Evolutionary conservation across 2,113 vertebrate genomes (phyloP).

Genomic region (Galemys pyrenaicus): DNA sequence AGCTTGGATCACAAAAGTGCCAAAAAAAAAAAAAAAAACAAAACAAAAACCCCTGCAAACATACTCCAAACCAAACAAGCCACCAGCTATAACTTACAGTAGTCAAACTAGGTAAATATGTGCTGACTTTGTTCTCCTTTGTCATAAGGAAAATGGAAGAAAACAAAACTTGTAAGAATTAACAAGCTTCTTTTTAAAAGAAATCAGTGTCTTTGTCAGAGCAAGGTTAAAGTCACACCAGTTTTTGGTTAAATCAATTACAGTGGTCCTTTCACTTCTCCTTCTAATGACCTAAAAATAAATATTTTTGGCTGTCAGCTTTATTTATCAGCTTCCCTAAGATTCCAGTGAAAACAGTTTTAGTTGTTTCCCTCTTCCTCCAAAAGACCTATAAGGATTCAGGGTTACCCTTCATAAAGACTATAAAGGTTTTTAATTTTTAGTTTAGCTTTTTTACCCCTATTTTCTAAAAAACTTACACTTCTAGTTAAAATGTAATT

Average conservation of each 20-base stretch:
- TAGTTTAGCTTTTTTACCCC: neutral
- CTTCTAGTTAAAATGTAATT: slow-evolving; percentile 36
- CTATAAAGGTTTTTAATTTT: too few species aligned
- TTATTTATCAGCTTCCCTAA: neutral
- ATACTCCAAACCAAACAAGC: neutral
- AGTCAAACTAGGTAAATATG: slow-evolving; percentile 12
- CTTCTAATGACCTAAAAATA: neutral
- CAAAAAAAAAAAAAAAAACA: neutral
- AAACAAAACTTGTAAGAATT: neutral
- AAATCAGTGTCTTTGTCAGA: slow-evolving; percentile 1
- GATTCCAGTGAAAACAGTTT: neutral
- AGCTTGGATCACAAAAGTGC: slow-evolving; percentile 7
- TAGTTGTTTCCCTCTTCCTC: neutral
- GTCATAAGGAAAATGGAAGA: neutral
- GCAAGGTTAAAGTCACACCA: neutral
- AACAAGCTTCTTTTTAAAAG: slow-evolving; percentile 43
- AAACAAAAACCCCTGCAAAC: neutral
- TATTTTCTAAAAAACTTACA: neutral
- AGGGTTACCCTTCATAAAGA: neutral
- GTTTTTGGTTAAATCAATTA: neutral
- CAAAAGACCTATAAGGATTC: neutral
- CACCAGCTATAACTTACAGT: slow-evolving; percentile 6
- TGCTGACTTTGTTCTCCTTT: neutral
- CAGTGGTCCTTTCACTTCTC: neutral
- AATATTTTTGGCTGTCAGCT: neutral